Evolutionary conservation across 2,888 invertebrate species (phyloP).

Genomic region (Leptogaster cylindrica): DNA sequence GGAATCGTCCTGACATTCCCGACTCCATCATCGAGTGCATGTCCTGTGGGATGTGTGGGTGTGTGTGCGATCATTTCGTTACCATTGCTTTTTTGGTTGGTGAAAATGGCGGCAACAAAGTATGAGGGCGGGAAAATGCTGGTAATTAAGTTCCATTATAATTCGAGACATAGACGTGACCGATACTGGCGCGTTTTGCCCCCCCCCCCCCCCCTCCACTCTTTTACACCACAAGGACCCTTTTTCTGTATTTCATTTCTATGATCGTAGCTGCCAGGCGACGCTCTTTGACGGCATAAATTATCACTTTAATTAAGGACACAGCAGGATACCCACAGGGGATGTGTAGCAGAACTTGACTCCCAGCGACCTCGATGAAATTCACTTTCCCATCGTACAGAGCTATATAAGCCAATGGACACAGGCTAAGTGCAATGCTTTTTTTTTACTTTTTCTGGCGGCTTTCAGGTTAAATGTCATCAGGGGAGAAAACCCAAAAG

Average conservation of each 20-base stretch:
- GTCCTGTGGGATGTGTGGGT: conserved; percentile 14
- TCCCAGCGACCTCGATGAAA: conserved; percentile 8
- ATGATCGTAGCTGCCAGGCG: conserved; percentile 13
- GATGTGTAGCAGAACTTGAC: conserved; percentile 27
- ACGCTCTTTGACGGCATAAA: conserved; percentile 39
- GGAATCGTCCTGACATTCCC: not conserved
- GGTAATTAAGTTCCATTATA: conserved; percentile 42
- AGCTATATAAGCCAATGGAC: conserved; percentile 30
- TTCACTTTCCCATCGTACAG: conserved; percentile 24
- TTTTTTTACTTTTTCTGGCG: not conserved
- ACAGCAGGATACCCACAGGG: conserved; percentile 29
- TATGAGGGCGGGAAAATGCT: conserved; percentile 18
- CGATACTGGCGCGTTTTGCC: no score
- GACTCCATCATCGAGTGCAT: not conserved
- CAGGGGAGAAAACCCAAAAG: conserved; percentile 3
- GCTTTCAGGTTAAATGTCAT: conserved; percentile 26
- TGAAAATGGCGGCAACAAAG: conserved; percentile 30
- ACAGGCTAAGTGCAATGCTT: conserved; percentile 3
- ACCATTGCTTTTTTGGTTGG: conserved; percentile 35
- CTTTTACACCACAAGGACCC: not conserved
- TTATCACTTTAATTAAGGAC: conserved; percentile 43
- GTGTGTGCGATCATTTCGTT: conserved; percentile 30
- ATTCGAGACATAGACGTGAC: conserved; percentile 27
- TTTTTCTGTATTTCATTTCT: conserved; percentile 25
- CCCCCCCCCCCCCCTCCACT: not conserved